Evolutionary conservation across 2,113 vertebrate species (phyloP).

Genomic region (Burhinus oedicnemus): DNA sequence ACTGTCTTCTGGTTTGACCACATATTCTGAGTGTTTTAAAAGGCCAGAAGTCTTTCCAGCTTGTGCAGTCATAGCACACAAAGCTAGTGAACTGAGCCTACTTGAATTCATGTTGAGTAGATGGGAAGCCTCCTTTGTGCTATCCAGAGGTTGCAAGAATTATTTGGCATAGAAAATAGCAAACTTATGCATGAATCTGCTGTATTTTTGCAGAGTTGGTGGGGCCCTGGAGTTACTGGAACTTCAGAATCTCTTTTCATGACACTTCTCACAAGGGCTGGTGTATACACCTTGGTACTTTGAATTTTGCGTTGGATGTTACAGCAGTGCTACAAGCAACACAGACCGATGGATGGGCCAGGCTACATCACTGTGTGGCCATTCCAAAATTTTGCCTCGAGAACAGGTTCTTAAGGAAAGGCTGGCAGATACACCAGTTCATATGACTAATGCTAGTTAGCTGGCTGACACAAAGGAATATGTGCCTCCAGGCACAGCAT

Average conservation of each 20-base stretch:
- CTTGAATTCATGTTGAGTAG: neutral
- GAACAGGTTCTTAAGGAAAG: neutral
- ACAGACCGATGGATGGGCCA: accelerated
- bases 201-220: neutral
- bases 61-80: neutral
- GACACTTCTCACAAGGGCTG: neutral
- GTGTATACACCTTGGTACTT: too few relatives aligned
- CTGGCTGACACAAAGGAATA: neutral
- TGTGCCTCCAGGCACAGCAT: accelerated
- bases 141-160: neutral
- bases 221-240: neutral
- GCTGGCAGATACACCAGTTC: neutral
- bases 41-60: neutral
- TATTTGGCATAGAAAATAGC: neutral
- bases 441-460: neutral
- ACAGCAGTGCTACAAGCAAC: neutral
- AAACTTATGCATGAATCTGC: neutral
- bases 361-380: too few relatives aligned
- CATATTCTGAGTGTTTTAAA: neutral
- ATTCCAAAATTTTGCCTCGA: neutral
- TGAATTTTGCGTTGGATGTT: neutral
- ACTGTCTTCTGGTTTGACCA: neutral
- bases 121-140: neutral
- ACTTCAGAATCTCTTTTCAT: neutral
- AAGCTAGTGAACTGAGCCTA: neutral